Percentiles rank a stretch among this genome's conserved stretches.
These are phyloP conservation scores for Nymphalis urticae DNA, from an alignment of 2,888 invertebrate genomes.

Conservation along the genomic window DNA sequence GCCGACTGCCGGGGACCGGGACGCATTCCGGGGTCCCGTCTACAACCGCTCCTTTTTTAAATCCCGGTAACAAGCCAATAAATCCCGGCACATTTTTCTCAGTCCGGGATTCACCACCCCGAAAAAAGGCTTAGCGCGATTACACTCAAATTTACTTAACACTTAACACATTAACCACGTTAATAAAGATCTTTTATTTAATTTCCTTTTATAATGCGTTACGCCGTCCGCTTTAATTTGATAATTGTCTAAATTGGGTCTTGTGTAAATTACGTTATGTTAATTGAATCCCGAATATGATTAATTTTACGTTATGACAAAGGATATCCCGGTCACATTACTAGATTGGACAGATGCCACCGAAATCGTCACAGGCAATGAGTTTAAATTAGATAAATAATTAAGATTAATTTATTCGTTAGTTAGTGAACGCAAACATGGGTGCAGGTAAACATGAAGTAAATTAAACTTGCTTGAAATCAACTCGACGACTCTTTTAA, in stretches of 20 bases:
- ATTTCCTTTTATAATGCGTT: constrained; percentile 68
- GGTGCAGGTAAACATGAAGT: constrained; percentile 65
- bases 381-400: constrained; percentile 52
- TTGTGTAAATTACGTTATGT: constrained; percentile 66
- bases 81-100: constrained; percentile 77
- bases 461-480: constrained; percentile 46
- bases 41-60: constrained; percentile 71
- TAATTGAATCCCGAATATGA: constrained; percentile 67
- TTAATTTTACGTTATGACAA: constrained; percentile 59
- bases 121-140: constrained; percentile 77
- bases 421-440: constrained; percentile 61
- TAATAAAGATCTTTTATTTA: constrained; percentile 74
- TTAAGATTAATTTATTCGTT: constrained; percentile 68
- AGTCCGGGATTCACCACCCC: constrained; percentile 53
- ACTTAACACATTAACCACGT: constrained; percentile 73
- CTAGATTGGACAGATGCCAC: constrained; percentile 49
- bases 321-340: constrained; percentile 50
- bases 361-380: constrained; percentile 30
- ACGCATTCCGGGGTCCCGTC: constrained; percentile 68
- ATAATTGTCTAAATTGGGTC: constrained; percentile 68
- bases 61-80: constrained; percentile 82
- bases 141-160: constrained; percentile 82
- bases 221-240: constrained; percentile 68
- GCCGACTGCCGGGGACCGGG: constrained; percentile 51
- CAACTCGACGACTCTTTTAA: constrained; percentile 70